These are phyloP conservation scores for Idris sp. DNA, from an alignment of 1,140 invertebrate genomes.

Conservation along the genomic window DNA sequence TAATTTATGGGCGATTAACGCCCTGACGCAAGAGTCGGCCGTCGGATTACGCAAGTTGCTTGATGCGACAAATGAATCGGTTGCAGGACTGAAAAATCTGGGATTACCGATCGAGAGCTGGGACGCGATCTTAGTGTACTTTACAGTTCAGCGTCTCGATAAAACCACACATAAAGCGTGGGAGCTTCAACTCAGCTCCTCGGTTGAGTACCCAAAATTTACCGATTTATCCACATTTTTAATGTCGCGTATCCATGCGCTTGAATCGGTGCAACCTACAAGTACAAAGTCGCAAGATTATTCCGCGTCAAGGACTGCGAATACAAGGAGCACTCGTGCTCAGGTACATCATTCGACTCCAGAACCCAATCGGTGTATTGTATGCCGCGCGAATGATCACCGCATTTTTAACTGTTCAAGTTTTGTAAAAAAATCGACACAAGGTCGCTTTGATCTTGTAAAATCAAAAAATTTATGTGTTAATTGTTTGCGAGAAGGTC, in stretches of 20 bases:
- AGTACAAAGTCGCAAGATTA: neutral
- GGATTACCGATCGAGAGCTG: neutral
- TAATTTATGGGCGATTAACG: neutral
- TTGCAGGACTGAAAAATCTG: neutral
- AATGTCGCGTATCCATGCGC: neutral
- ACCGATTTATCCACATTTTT: neutral
- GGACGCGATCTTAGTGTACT: constrained; percentile 1
- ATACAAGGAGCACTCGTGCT: neutral
- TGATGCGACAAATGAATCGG: neutral
- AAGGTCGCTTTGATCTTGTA: neutral
- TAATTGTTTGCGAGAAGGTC: neutral
- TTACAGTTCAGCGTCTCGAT: neutral
- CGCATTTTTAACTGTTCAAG: neutral
- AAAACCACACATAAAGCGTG: neutral
- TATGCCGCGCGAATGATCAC: neutral
- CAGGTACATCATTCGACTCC: neutral
- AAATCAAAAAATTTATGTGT: neutral
- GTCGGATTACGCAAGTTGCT: neutral
- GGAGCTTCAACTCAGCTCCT: neutral
- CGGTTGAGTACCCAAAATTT: neutral
- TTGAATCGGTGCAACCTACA: neutral
- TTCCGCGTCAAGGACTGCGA: neutral
- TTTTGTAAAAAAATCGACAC: neutral
- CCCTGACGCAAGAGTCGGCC: neutral
- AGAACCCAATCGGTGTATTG: neutral